Conservation (phyloP, 2,888 invertebrate genomes). For the Nymphalis polychloros region DNA sequence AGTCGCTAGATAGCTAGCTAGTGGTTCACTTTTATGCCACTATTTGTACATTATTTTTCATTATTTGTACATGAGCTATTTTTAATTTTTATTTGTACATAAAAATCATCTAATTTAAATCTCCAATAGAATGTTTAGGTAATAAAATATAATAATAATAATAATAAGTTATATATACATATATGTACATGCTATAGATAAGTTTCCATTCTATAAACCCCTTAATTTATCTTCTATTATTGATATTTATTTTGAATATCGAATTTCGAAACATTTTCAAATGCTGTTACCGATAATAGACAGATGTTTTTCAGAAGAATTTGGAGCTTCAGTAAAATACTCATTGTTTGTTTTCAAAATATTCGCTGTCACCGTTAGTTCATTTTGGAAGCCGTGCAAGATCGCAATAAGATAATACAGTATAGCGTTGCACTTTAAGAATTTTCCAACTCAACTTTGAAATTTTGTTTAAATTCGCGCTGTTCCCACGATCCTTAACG, state of each 20-base stretch:
- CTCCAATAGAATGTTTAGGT: not conserved
- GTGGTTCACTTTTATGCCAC: no score
- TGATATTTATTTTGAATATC: no score
- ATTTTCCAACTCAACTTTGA: conserved; percentile 23
- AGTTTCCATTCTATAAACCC: not conserved
- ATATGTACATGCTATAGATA: not conserved
- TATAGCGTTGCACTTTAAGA: conserved; percentile 20
- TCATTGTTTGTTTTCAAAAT: not conserved
- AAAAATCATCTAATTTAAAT: no score
- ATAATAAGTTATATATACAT: no score
- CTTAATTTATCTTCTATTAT: no score
- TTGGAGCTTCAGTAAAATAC: not conserved
- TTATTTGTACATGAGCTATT: no score
- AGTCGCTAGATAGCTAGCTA: no score
- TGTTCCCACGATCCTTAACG: conserved; percentile 20
- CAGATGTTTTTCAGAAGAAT: not conserved
- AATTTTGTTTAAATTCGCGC: conserved; percentile 9
- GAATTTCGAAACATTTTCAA: not conserved
- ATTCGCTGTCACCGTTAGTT: conserved; percentile 19
- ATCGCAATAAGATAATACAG: conserved; percentile 24
- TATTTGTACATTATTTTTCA: no score
- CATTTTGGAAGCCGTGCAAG: conserved; percentile 26
- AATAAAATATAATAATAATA: no score
- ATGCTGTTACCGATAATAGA: not conserved
- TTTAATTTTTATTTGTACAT: no score